These are phyloP conservation scores for Pedionomus torquatus DNA, from an alignment of 2,113 vertebrate genomes.

Conservation along the genomic window DNA sequence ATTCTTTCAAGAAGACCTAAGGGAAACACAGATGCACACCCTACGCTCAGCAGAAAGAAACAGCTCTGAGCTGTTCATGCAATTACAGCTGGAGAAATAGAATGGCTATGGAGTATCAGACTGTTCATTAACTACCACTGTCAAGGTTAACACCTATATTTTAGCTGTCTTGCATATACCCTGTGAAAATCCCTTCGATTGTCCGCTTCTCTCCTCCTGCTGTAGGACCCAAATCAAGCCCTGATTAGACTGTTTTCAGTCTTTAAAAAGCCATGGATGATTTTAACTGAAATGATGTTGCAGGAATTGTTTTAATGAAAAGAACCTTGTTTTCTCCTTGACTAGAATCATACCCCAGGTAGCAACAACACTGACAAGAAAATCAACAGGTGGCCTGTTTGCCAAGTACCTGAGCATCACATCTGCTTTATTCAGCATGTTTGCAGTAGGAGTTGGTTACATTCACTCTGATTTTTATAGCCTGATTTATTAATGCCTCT, in stretches of 20 bases:
- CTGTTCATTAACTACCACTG: background rate
- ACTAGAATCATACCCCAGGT: slow-evolving; percentile 18
- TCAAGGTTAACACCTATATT: background rate
- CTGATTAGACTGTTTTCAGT: slow-evolving; percentile 10
- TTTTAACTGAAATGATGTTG: slow-evolving; percentile 38
- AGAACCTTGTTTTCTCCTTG: slow-evolving; percentile 45
- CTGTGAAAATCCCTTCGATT: background rate
- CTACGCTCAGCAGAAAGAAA: background rate
- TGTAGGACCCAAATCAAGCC: slow-evolving; percentile 5
- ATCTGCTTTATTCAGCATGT: slow-evolving; percentile 29
- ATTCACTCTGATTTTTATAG: background rate
- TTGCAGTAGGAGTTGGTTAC: background rate
- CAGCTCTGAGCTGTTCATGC: background rate
- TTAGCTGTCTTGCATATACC: background rate
- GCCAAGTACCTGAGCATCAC: background rate
- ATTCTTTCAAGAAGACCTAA: background rate
- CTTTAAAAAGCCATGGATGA: slow-evolving; percentile 28
- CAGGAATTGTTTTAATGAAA: slow-evolving; percentile 52
- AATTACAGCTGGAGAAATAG: slow-evolving; percentile 9
- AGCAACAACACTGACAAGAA: slow-evolving; percentile 26
- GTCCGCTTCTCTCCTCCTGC: background rate
- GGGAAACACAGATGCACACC: background rate
- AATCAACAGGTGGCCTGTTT: slow-evolving; percentile 27
- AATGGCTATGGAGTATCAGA: background rate
- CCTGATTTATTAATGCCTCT: slow-evolving; percentile 37